A percentile compares a stretch with the other conserved stretches of the same genome.
phyloP scores from a whole-genome alignment of 2,113 vertebrate species.

The Mobula birostris region DNA sequence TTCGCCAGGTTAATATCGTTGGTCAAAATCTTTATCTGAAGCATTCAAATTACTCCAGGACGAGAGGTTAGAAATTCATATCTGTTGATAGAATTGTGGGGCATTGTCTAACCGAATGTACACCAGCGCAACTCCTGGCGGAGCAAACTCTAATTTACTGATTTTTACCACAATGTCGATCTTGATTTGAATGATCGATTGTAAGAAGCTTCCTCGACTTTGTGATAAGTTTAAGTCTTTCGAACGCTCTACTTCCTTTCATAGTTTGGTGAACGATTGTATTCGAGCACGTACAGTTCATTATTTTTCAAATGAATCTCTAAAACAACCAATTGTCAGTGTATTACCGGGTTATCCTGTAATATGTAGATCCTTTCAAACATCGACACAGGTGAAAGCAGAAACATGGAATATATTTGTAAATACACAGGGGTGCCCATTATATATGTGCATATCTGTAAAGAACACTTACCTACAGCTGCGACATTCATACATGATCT shows the following conservation, averaged over 20 bases:
- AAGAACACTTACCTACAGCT: not conserved
- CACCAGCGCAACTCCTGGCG: too few relatives aligned
- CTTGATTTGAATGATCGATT: not conserved
- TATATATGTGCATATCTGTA: not conserved
- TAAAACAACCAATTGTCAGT: not conserved
- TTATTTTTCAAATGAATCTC: not conserved
- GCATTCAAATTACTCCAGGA: not conserved
- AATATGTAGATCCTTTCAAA: not conserved
- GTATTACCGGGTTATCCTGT: not conserved
- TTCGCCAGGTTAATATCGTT: not conserved
- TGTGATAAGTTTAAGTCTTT: not conserved
- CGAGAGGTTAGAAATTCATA: not conserved
- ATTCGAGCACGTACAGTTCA: too few relatives aligned
- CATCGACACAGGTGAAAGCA: not conserved
- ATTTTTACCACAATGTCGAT: not conserved
- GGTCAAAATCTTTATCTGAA: not conserved
- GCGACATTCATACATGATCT: too few relatives aligned
- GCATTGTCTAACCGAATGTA: not conserved
- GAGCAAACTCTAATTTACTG: not conserved
- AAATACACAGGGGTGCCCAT: too few relatives aligned
- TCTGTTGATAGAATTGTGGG: not conserved
- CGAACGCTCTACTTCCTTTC: not conserved
- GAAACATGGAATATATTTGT: not conserved
- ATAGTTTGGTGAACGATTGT: not conserved
- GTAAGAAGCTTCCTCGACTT: not conserved